Conservation (phyloP, 2,113 vertebrate species). For the Lonchura striata region DNA sequence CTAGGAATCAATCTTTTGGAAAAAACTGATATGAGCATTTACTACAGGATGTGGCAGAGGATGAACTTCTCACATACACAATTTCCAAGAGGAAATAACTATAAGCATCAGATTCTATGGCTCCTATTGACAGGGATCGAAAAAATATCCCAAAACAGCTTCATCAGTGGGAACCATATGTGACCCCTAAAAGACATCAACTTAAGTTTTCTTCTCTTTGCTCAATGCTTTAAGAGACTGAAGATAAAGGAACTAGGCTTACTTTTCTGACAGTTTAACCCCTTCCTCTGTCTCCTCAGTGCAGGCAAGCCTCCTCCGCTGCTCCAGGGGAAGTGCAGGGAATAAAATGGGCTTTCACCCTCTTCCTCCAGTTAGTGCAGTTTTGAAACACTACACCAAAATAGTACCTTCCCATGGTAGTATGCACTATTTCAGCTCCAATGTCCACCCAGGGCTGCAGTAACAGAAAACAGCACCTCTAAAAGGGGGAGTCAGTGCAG, state of each 20-base stretch:
- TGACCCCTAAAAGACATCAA: not conserved
- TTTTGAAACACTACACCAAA: not conserved
- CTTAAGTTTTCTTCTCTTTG: not conserved
- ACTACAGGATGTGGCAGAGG: not conserved
- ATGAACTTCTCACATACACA: not conserved
- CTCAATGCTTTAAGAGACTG: not conserved
- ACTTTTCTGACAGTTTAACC: not conserved
- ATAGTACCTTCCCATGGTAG: not conserved
- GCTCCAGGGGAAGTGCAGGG: not conserved
- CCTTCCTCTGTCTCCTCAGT: not conserved
- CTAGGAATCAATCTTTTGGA: slow-evolving; percentile 59
- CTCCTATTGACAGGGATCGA: not conserved
- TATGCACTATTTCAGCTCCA: not conserved
- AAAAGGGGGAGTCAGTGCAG: not conserved
- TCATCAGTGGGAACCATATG: not conserved
- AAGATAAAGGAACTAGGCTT: not conserved
- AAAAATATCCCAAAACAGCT: not conserved
- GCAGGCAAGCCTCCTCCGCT: not conserved
- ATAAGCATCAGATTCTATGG: not conserved
- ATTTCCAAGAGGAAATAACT: not conserved
- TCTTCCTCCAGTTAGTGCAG: not conserved
- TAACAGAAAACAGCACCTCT: not conserved
- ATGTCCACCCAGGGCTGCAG: not conserved
- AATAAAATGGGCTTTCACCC: not conserved
- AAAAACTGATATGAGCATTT: slow-evolving; percentile 32